These are phyloP conservation scores for Pterocles orientalis DNA, from an alignment of 2,113 vertebrate species.

Conservation along the genomic window DNA sequence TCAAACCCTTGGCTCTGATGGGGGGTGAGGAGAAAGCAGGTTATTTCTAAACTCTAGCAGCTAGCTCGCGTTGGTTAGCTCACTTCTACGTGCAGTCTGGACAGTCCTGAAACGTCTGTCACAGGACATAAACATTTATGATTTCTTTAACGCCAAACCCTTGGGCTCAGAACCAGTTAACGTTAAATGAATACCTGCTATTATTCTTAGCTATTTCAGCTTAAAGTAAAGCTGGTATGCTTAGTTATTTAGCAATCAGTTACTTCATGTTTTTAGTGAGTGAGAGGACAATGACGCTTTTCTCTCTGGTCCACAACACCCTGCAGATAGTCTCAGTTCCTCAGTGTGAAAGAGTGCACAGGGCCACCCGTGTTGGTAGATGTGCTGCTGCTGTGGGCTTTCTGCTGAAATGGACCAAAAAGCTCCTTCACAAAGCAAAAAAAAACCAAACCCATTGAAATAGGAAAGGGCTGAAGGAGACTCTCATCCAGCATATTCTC, in stretches of 20 bases:
- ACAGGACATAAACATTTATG: slow-evolving; percentile 18
- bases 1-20: slow-evolving; percentile 15
- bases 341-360: not conserved
- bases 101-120: slow-evolving; percentile 18
- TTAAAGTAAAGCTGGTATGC: not conserved
- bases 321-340: not conserved
- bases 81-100: slow-evolving; percentile 11
- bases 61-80: not conserved
- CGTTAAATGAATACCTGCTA: slow-evolving; percentile 19
- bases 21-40: not conserved
- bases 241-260: not conserved
- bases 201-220: slow-evolving; percentile 2
- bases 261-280: not conserved
- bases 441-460: not conserved
- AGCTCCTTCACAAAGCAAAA: not conserved
- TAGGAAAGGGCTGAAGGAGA: not conserved
- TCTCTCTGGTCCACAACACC: not conserved
- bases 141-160: not conserved
- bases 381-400: not conserved
- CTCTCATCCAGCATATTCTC: not conserved
- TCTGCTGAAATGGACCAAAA: not conserved
- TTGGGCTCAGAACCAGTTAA: not conserved
- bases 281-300: not conserved
- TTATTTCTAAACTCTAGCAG: slow-evolving; percentile 37
- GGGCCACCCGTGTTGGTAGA: not conserved